A percentile compares a stretch with the other conserved stretches of the same genome.
Evolutionary conservation across 2,797 vertebrate genomes (phyloP).

Genomic region (Vultur gryphus): DNA sequence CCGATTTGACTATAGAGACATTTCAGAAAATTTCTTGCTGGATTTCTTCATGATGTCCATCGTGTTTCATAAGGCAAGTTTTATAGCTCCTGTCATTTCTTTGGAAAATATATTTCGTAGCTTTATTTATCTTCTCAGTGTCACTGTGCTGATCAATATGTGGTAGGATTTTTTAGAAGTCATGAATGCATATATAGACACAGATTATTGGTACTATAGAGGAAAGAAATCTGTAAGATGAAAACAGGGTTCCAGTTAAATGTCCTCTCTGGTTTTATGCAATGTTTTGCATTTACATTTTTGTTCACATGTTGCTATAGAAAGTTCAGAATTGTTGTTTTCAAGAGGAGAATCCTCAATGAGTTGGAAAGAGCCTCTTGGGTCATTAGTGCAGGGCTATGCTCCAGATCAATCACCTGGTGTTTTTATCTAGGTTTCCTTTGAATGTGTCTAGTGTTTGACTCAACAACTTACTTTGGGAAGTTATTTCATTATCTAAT

Average conservation of each 20-base stretch:
- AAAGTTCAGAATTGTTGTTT: neutral
- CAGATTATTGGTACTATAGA: neutral
- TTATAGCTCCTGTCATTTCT: neutral
- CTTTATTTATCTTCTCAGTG: neutral
- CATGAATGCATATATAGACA: neutral
- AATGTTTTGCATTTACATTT: neutral
- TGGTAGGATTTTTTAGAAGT: neutral
- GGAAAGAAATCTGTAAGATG: neutral
- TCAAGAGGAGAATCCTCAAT: constrained; percentile 3
- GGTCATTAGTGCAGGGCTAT: constrained; percentile 26
- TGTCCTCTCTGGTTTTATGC: neutral
- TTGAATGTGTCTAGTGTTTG: constrained; percentile 47
- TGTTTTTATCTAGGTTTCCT: constrained; percentile 53
- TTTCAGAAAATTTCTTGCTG: constrained; percentile 93
- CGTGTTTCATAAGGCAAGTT: constrained; percentile 90
- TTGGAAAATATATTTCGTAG: neutral
- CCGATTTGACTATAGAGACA: constrained; percentile 86
- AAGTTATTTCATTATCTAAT: constrained; percentile 61
- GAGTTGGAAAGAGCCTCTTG: constrained; percentile 24
- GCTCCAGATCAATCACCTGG: neutral
- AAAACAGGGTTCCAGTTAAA: neutral
- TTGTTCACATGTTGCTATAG: neutral
- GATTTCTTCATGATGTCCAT: constrained; percentile 98
- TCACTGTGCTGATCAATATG: neutral
- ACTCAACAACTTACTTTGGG: constrained; percentile 57